A percentile compares a stretch with the other conserved stretches of the same genome.
Evolutionary conservation across 2,797 vertebrate species (phyloP).

Genomic region (Sciaenops ocellatus): DNA sequence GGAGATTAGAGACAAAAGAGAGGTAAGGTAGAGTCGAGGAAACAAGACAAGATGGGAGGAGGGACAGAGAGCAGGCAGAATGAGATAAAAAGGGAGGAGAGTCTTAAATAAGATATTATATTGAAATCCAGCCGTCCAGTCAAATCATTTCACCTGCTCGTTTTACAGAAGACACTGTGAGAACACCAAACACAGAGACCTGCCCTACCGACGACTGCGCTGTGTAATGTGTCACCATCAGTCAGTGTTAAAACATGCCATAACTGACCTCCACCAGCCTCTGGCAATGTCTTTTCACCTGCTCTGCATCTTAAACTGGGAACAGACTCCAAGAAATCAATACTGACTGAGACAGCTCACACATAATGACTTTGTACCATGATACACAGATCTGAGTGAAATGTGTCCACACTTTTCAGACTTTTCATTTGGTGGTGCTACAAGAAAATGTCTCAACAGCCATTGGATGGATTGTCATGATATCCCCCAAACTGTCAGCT

Average conservation of each 20-base stretch:
- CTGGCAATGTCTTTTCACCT: background rate
- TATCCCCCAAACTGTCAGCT: too few relatives aligned
- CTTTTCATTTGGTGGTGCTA: background rate
- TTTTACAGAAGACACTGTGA: background rate
- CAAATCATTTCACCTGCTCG: background rate
- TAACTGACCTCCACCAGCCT: background rate
- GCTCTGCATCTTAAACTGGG: background rate
- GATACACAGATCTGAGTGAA: background rate
- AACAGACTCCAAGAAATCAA: background rate
- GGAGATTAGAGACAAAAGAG: background rate
- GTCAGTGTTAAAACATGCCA: background rate
- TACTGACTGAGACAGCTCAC: background rate
- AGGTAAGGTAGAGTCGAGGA: background rate
- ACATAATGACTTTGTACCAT: too few relatives aligned
- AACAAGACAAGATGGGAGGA: background rate
- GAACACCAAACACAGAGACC: background rate
- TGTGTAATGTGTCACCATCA: background rate
- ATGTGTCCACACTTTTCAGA: background rate
- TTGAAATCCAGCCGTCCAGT: conserved; percentile 10
- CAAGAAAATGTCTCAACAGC: background rate
- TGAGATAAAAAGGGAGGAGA: background rate
- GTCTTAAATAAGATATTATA: conserved; percentile 27
- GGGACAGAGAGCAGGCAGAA: background rate
- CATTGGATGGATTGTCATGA: background rate
- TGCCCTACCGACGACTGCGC: background rate